Conservation (phyloP, 37 sponge, comb jelly and placozoan genomes). For the Ianthella basta region DNA sequence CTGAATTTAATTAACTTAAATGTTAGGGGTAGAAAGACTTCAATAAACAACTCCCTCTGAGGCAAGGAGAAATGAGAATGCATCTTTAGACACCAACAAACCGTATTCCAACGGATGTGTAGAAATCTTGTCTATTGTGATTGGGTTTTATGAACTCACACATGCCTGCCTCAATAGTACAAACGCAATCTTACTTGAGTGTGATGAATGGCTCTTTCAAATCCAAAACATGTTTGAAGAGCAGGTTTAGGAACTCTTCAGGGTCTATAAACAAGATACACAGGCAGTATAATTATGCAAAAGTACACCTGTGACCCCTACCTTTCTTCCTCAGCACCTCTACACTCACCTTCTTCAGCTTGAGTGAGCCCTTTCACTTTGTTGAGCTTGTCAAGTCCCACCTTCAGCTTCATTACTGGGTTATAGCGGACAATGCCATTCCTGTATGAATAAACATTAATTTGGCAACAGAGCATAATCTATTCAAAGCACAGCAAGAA, state of each 20-base stretch:
- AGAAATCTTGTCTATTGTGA: too few relatives aligned
- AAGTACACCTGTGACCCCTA: neutral
- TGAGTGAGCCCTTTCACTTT: constrained; percentile 75
- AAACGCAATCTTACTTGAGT: too few relatives aligned
- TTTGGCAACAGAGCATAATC: neutral
- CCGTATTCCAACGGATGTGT: too few relatives aligned
- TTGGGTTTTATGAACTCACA: too few relatives aligned
- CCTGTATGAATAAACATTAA: constrained; percentile 37
- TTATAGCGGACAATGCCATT: constrained; percentile 68
- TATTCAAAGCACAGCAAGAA: too few relatives aligned
- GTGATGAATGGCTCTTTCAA: neutral
- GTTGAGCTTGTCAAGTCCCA: constrained; percentile 55
- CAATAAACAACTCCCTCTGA: too few relatives aligned
- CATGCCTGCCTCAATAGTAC: too few relatives aligned
- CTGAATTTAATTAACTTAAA: too few relatives aligned
- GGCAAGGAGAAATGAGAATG: too few relatives aligned
- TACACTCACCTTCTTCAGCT: constrained; percentile 75
- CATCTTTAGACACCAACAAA: too few relatives aligned
- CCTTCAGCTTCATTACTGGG: constrained; percentile 75
- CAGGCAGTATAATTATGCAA: neutral
- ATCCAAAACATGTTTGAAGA: constrained; percentile 66
- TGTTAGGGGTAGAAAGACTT: too few relatives aligned
- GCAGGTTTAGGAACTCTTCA: constrained; percentile 94
- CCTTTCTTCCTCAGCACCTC: too few relatives aligned
- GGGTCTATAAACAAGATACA: constrained; percentile 70